Evolutionary conservation across 2,888 invertebrate genomes (phyloP), one percentile per base, ranked within the genome.

Genomic region (Cerastis leucographa): DNA sequence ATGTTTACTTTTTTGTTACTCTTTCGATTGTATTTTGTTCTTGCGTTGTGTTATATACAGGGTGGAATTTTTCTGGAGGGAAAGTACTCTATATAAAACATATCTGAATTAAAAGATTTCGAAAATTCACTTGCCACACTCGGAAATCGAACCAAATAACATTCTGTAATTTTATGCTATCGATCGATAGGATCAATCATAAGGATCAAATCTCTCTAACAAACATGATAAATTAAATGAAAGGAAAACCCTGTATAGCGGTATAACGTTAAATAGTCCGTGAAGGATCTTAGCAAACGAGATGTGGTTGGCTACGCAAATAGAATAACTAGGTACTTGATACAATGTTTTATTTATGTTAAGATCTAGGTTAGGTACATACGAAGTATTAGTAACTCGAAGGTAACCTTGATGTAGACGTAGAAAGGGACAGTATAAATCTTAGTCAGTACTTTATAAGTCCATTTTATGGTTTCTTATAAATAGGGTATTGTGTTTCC

Each of bases 221-320:
- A n/a, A n/a, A n/a, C n/a, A n/a, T n/a, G n/a, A n/a, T n/a, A n/a
- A n/a, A n/a, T n/a, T n/a, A n/a, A n/a, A n/a, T n/a, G n/a, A n/a
- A n/a, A n/a, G n/a, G n/a, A n/a, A n/a, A n/a, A n/a, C n/a, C n/a
- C 35, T 35, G 35, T 66, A 6, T 6, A 65, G 29, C 44, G 35
- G 67, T 44, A 40, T 65, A 29, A 62, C 35, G 71, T 79, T 69
- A 84, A 86, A 61, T 22, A 86, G 87, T 25, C 74, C 85, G 87
- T 84, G 84, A 83, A 84, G 65, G 8, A 69, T 78, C 68, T 65
- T 51, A 61, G 61, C 61, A 62, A 84, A 69, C 11, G n/a, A 86
- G 84, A 83, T 54, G 62, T 71, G 44, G 81, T 54, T n/a, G 56
- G 44, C 17, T 56, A 46, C 35, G 25, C 56, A 44, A 49, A 66